phyloP scores from a whole-genome alignment of 1,140 invertebrate genomes.

The Drosophila quadrilineata region DNA sequence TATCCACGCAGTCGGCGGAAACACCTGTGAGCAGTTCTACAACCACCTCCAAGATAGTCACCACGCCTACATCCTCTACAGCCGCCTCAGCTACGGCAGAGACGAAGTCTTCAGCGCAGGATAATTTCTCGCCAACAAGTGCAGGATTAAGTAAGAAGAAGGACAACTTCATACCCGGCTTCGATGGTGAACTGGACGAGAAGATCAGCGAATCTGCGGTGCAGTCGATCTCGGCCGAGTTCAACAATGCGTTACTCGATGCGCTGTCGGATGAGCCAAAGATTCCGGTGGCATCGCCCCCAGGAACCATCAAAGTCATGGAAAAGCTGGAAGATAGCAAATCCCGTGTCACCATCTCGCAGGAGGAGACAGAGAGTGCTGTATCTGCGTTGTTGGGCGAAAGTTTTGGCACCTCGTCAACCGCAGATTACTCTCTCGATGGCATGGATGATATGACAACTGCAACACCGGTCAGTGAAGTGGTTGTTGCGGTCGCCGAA shows the following conservation, averaged over 20 bases:
- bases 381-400: conserved; percentile 93
- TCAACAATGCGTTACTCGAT: conserved; percentile 71
- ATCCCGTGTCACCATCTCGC: conserved; percentile 91
- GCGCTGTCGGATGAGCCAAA: conserved; percentile 81
- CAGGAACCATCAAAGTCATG: conserved; percentile 76
- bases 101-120: conserved; percentile 3
- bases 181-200: conserved; percentile 86
- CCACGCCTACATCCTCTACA: conserved; percentile 65
- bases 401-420: conserved; percentile 86
- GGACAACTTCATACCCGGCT: conserved; percentile 87
- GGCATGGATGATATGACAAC: conserved; percentile 81
- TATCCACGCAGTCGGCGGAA: conserved; percentile 61
- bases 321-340: conserved; percentile 87
- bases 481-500: conserved; percentile 56
- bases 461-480: conserved; percentile 43
- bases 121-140: conserved; percentile 37
- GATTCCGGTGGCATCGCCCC: conserved; percentile 74
- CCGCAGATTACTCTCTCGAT: conserved; percentile 83
- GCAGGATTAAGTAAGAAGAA: conserved; percentile 80
- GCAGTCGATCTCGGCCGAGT: conserved; percentile 86
- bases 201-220: conserved; percentile 90
- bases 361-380: conserved; percentile 95
- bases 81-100: conserved; percentile 25
- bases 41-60: conserved; percentile 45
- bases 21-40: conserved; percentile 48